Base-by-base conservation (phyloP, 2,797 vertebrate genomes). In the Esox lucius region DNA sequence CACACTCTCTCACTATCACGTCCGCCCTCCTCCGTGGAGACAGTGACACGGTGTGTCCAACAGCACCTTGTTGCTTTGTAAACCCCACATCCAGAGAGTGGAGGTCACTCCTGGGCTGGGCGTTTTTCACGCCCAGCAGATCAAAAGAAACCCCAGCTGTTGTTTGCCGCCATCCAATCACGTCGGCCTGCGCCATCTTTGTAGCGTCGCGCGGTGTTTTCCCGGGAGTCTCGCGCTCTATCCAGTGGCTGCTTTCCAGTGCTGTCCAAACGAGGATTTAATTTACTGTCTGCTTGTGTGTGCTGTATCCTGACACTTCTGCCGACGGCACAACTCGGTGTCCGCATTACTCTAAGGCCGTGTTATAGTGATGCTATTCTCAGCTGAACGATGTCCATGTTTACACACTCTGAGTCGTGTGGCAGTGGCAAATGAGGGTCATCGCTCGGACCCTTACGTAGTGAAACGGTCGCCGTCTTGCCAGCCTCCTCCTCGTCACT, bases 351-450 rank as follows among this genome's bases (percentile, higher is more conserved):
- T 7, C 62, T 16, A 31, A 16, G 2, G 6, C 48, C 19, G 26
- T 2, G 28, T 71, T 80, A 62, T 71, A 62, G 84, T 78, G 61
- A 35, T 68, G 33, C n/a, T 31, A 28, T 59, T 80, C 80, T 81
- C 74, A 75, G 72, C 28, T 81, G 79, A 61, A 42, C 73, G 80
- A 81, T 75, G 12, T 8, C 46, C 71, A 66, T 75, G 80, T 67
- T 75, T 80, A 71, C 72, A 68, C 80, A 71, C 73, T 86, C 83
- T 76, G 76, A 83, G 83, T 81, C 81, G 75, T 77, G 51, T 35
- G 64, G 72, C 51, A 16, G 2, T 53, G 87, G 81, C 75, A 82
- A 79, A 77, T 87, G 84, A 77, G 82, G 85, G 84, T 86, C 81
- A 83, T 88, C 83, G 83, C 78, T 82, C 59, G 53, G 56, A 62